These are phyloP conservation scores for Mamestra configurata DNA, from an alignment of 1,140 invertebrate species.

Conservation along the genomic window DNA sequence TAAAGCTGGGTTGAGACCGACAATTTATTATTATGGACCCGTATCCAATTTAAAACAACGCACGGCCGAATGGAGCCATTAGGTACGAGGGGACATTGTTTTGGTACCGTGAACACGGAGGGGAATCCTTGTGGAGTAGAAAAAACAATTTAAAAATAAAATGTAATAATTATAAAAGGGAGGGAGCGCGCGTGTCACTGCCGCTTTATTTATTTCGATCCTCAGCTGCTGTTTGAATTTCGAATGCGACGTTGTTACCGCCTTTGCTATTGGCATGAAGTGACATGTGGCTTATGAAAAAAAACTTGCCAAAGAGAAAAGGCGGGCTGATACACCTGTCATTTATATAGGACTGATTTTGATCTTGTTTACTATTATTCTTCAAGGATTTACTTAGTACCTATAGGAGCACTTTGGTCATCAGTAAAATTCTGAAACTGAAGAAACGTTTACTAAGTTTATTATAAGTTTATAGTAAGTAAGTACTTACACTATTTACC, in stretches of 20 bases:
- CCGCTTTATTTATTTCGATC: constrained; percentile 80
- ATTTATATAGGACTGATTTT: neutral
- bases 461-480: no score
- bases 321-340: constrained; percentile 49
- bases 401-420: no score
- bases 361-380: neutral
- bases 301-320: constrained; percentile 54
- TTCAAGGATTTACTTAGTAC: no score
- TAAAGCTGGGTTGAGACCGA: constrained; percentile 82
- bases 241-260: constrained; percentile 68
- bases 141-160: constrained; percentile 88
- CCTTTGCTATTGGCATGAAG: constrained; percentile 59
- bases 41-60: constrained; percentile 88
- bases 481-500: no score
- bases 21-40: constrained; percentile 86
- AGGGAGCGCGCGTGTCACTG: constrained; percentile 82
- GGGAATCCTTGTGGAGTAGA: constrained; percentile 81
- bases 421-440: no score
- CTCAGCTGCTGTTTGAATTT: constrained; percentile 83
- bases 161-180: constrained; percentile 87
- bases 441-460: no score
- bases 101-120: constrained; percentile 75
- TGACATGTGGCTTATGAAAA: constrained; percentile 75
- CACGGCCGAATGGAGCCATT: constrained; percentile 75
- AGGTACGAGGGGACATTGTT: constrained; percentile 81